phyloP scores from a whole-genome alignment of 2,888 invertebrate genomes.

The Omphaloscelis lunosa region DNA sequence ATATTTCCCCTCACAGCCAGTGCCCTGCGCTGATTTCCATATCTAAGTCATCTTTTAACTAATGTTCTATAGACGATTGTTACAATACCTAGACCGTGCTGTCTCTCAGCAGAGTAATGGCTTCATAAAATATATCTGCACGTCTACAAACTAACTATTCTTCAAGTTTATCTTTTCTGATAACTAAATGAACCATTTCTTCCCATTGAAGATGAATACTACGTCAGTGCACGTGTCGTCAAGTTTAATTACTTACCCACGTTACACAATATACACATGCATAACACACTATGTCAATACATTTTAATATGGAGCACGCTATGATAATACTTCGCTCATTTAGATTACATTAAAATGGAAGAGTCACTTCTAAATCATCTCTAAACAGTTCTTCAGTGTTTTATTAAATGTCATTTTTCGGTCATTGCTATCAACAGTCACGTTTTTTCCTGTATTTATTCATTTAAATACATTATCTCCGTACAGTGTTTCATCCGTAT shows the following conservation, averaged over 20 bases:
- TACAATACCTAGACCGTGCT: too few relatives aligned
- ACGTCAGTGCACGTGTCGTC: conserved; percentile 60
- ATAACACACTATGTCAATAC: conserved; percentile 42
- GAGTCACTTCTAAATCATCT: conserved; percentile 23
- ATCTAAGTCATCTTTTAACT: too few relatives aligned
- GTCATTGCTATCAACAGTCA: conserved; percentile 24
- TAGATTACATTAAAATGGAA: conserved; percentile 40
- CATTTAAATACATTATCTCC: conserved; percentile 28
- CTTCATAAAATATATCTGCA: not conserved
- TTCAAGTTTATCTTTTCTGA: not conserved
- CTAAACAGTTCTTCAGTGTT: conserved; percentile 23
- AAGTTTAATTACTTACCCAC: conserved; percentile 51
- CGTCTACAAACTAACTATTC: not conserved
- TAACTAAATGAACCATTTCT: conserved; percentile 22
- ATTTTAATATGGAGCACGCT: conserved; percentile 43
- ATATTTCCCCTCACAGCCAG: too few relatives aligned
- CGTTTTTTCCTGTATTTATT: conserved; percentile 20
- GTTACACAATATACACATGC: conserved; percentile 43
- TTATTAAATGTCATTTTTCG: conserved; percentile 21
- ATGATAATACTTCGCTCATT: conserved; percentile 41
- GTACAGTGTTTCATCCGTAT: conserved; percentile 44
- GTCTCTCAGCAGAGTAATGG: not conserved
- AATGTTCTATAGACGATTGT: not conserved
- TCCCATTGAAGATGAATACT: conserved; percentile 32
- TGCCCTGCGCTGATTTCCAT: too few relatives aligned